Evolutionary conservation across 2,113 vertebrate genomes (phyloP).

Genomic region (Megaceryle torquata): DNA sequence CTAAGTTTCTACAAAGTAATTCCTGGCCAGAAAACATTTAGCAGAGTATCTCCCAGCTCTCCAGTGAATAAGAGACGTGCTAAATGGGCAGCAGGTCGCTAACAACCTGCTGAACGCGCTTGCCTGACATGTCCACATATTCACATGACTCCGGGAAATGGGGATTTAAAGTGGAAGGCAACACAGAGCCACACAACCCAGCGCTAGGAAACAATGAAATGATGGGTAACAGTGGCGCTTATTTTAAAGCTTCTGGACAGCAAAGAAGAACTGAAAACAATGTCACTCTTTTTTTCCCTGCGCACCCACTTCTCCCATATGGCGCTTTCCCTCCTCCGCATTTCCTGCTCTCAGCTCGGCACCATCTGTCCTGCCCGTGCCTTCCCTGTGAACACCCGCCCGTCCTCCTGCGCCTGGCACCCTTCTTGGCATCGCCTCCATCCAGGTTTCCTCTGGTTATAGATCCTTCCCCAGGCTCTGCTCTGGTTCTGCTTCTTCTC

Average conservation of each 20-base stretch:
- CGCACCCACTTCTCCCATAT: not conserved
- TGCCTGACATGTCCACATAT: not conserved
- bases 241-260: not conserved
- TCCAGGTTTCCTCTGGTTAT: not conserved
- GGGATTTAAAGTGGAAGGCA: not conserved
- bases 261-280: not conserved
- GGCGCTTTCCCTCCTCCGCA: not conserved
- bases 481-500: not conserved
- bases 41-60: not conserved
- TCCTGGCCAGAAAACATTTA: not conserved
- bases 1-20: not conserved
- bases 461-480: not conserved
- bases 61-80: not conserved
- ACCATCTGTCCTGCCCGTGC: not conserved
- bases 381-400: not conserved
- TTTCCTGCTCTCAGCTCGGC: not conserved
- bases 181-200: not conserved
- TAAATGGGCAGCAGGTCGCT: not conserved
- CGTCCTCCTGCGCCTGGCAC: not conserved
- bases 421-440: not conserved
- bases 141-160: accelerated
- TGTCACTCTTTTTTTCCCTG: not conserved
- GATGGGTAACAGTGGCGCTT: accelerated
- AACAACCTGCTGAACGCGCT: not conserved
- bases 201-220: not conserved